Conservation (phyloP, 2,888 invertebrate genomes). For the Campoletis raptor region DNA sequence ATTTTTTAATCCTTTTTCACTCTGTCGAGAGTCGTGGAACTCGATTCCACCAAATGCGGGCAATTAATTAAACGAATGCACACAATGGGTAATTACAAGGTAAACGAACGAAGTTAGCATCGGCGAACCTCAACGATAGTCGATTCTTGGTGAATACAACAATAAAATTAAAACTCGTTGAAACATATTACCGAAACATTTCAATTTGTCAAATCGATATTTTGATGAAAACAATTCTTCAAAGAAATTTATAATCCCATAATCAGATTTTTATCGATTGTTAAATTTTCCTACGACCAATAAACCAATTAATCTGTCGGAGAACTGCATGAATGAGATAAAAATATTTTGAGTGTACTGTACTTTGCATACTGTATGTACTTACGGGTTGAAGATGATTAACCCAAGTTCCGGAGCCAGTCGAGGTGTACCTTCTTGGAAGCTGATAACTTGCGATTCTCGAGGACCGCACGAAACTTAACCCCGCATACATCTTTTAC, state of each 20-base stretch:
- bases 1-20: background rate
- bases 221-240: background rate
- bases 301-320: background rate
- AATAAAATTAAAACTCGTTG: background rate
- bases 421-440: slow-evolving; percentile 76
- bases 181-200: background rate
- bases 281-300: background rate
- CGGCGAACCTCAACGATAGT: background rate
- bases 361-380: slow-evolving; percentile 72
- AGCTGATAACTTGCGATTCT: slow-evolving; percentile 64
- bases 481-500: slow-evolving; percentile 76
- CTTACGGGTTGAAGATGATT: slow-evolving; percentile 82
- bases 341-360: background rate
- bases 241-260: background rate
- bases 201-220: background rate
- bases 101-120: slow-evolving; percentile 17
- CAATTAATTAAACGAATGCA: slow-evolving; percentile 24
- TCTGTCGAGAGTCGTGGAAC: background rate
- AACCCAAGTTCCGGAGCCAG: slow-evolving; percentile 80
- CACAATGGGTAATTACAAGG: slow-evolving; percentile 8
- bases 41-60: slow-evolving; percentile 4
- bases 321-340: background rate
- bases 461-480: slow-evolving; percentile 74
- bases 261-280: background rate
- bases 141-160: background rate